These are phyloP conservation scores for Sebastes wilsoni DNA, from an alignment of 2,797 vertebrate species.

Conservation along the genomic window DNA sequence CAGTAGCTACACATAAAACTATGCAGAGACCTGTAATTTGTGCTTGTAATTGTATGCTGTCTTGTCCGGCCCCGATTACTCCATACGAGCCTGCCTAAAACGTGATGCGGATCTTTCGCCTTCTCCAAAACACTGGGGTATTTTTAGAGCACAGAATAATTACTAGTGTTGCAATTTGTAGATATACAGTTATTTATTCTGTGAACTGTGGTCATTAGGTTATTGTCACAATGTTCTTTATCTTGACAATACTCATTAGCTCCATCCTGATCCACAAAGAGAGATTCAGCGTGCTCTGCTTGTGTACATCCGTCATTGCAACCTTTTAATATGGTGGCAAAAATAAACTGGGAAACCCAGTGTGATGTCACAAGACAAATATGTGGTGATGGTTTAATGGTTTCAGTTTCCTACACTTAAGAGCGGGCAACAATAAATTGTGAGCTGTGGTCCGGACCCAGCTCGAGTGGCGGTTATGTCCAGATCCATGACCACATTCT, in stretches of 20 bases:
- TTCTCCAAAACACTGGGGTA: conserved; percentile 3
- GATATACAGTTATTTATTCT: conserved; percentile 40
- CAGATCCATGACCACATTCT: neutral
- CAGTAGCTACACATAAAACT: conserved; percentile 46
- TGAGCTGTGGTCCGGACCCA: neutral
- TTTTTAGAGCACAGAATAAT: conserved; percentile 58
- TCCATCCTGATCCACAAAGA: conserved; percentile 23
- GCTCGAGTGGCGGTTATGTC: too few species aligned
- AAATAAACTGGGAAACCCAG: conserved; percentile 13
- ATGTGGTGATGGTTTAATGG: neutral
- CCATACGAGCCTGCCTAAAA: conserved; percentile 7
- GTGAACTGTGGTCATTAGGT: conserved; percentile 43
- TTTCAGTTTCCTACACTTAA: neutral
- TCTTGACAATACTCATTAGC: conserved; percentile 57
- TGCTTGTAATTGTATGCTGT: conserved; percentile 65
- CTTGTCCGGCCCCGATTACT: conserved; percentile 39
- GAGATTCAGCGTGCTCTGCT: neutral
- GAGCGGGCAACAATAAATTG: neutral
- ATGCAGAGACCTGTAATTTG: conserved; percentile 63
- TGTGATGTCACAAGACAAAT: neutral
- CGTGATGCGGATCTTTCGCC: conserved; percentile 21
- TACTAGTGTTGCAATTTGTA: conserved; percentile 40
- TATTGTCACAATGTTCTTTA: conserved; percentile 51
- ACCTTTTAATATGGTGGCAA: conserved; percentile 1
- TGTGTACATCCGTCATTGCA: neutral